Evolutionary conservation across 2,113 vertebrate genomes (phyloP).

Genomic region (Brienomyrus brachyistius): DNA sequence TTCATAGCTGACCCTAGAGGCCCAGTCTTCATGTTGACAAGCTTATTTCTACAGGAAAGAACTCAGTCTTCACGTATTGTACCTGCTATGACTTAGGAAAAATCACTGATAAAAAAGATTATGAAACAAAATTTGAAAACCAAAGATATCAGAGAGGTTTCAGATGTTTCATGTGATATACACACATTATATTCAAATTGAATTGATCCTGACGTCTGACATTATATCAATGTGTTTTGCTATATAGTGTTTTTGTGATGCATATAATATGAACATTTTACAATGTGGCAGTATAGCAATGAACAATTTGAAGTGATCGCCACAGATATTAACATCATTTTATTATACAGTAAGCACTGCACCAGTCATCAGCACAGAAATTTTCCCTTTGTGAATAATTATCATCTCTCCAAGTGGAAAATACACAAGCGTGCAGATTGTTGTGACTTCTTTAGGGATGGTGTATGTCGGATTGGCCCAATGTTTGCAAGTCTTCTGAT

Average conservation of each 20-base stretch:
- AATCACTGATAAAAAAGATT: neutral
- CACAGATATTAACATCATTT: neutral
- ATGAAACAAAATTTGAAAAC: neutral
- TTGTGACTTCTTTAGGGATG: neutral
- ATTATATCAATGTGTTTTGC: neutral
- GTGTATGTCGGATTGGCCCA: neutral
- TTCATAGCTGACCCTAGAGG: neutral
- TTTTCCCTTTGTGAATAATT: neutral
- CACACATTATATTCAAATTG: neutral
- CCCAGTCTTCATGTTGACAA: neutral
- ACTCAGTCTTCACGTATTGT: neutral
- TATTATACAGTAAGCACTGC: neutral
- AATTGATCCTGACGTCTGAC: neutral
- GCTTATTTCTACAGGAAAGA: slow-evolving; percentile 4
- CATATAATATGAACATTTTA: neutral
- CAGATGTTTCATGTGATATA: neutral
- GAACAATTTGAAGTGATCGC: neutral
- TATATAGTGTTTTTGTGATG: neutral
- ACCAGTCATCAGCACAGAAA: neutral
- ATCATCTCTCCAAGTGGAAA: neutral
- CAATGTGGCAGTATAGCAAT: neutral
- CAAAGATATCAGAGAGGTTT: neutral
- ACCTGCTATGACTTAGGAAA: neutral
- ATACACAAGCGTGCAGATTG: neutral
- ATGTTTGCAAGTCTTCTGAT: neutral